Evolutionary conservation across 2,888 invertebrate genomes (phyloP).

Genomic region (Cephalotes varians): DNA sequence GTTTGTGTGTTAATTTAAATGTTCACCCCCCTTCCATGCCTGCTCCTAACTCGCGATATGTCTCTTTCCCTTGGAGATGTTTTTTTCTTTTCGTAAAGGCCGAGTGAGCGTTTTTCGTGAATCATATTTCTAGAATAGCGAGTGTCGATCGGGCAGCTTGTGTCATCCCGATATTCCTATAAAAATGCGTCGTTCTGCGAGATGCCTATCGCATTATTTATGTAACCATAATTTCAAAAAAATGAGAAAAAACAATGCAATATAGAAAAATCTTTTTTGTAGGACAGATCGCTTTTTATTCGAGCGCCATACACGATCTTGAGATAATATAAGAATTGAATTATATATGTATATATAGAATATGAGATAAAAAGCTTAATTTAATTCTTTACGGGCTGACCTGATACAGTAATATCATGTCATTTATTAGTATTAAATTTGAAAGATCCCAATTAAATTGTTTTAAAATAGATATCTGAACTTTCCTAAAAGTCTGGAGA

Average conservation of each 20-base stretch:
- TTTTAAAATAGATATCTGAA: background rate
- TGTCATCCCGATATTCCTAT: background rate
- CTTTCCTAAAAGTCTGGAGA: background rate
- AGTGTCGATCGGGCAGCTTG: conserved; percentile 5
- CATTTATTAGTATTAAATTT: conserved; percentile 4
- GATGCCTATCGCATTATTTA: background rate
- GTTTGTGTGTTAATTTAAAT: conserved; percentile 22
- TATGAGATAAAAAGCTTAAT: background rate
- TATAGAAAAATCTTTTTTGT: background rate
- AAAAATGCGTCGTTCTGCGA: background rate
- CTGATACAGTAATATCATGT: background rate
- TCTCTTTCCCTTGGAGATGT: conserved; percentile 55
- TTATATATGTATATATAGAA: background rate
- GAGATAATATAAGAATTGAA: background rate
- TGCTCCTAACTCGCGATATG: background rate
- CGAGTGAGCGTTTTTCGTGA: conserved; percentile 32
- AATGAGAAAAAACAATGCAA: background rate
- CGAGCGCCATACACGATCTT: background rate
- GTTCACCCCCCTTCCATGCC: conserved; percentile 1
- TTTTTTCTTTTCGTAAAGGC: conserved; percentile 55
- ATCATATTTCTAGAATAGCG: conserved; percentile 4
- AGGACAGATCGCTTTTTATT: background rate
- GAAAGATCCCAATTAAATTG: conserved; percentile 12
- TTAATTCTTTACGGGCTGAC: background rate
- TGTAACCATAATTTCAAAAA: conserved; percentile 15